A percentile compares a stretch with the other conserved stretches of the same genome.
phyloP scores from a whole-genome alignment of 2,888 invertebrate genomes.

The Epistrophella euchroma region DNA sequence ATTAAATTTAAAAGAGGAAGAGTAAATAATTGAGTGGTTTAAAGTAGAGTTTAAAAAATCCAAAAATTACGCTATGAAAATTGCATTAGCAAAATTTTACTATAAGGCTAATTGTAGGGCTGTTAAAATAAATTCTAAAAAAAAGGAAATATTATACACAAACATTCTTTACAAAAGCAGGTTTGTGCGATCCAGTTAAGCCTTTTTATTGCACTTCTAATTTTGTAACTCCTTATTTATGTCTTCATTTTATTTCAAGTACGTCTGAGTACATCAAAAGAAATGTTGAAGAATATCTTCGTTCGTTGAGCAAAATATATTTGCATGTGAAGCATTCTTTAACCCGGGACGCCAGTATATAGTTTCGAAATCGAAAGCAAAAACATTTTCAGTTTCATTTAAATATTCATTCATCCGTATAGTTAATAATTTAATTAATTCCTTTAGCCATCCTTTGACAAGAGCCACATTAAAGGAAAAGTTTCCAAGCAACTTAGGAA shows the following conservation, averaged over 20 bases:
- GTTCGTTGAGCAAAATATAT: slow-evolving; percentile 8
- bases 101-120: too few species aligned
- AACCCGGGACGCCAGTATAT: not conserved
- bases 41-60: too few species aligned
- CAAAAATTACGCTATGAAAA: too few species aligned
- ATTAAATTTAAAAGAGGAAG: too few species aligned
- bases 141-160: too few species aligned
- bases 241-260: slow-evolving; percentile 23
- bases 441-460: slow-evolving; percentile 38
- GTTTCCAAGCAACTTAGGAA: slow-evolving; percentile 41
- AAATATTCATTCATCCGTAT: slow-evolving; percentile 46
- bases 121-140: too few species aligned
- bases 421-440: slow-evolving; percentile 72
- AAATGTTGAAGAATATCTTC: slow-evolving; percentile 21
- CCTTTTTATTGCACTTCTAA: not conserved
- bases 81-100: too few species aligned
- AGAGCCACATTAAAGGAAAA: slow-evolving; percentile 70
- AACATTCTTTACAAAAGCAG: too few species aligned
- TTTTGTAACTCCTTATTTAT: not conserved
- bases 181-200: too few species aligned
- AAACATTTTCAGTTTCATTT: slow-evolving; percentile 24
- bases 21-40: too few species aligned
- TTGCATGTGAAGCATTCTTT: slow-evolving; percentile 15
- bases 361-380: slow-evolving; percentile 40
- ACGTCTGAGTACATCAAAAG: slow-evolving; percentile 56